phyloP scores from a whole-genome alignment of 2,888 invertebrate genomes.

The Gasteruption jaculator region DNA sequence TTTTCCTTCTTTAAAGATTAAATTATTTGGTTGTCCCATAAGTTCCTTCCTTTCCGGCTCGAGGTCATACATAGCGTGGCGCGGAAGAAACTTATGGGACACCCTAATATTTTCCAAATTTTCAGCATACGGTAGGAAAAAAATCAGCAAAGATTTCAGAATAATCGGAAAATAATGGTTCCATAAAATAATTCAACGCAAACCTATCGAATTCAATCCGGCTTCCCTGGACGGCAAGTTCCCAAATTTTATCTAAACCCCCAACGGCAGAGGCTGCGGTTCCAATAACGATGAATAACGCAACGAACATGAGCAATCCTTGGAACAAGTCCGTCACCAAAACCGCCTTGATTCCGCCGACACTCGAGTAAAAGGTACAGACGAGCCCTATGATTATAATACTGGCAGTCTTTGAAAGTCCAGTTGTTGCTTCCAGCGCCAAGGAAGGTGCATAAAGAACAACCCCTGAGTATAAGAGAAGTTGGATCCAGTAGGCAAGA shows the following conservation, averaged over 20 bases:
- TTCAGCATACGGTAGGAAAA: too few relatives aligned
- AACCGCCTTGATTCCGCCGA: constrained; percentile 91
- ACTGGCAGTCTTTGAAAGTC: constrained; percentile 68
- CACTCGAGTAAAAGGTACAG: constrained; percentile 81
- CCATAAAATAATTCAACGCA: constrained; percentile 26
- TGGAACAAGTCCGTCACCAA: constrained; percentile 83
- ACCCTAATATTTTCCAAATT: too few relatives aligned
- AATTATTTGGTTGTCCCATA: constrained; percentile 2
- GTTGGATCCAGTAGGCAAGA: constrained; percentile 80
- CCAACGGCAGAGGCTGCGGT: constrained; percentile 68
- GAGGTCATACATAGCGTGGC: too few relatives aligned
- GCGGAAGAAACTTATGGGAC: too few relatives aligned
- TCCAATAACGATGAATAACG: constrained; percentile 74
- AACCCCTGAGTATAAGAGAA: constrained; percentile 86
- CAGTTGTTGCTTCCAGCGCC: constrained; percentile 81
- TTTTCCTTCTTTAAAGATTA: constrained; percentile 1
- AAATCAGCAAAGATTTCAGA: neutral
- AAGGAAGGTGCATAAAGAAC: constrained; percentile 92
- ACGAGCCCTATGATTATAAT: constrained; percentile 71
- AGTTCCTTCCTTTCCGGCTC: too few relatives aligned
- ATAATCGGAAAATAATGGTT: neutral
- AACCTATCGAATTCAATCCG: constrained; percentile 70
- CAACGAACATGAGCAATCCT: constrained; percentile 79
- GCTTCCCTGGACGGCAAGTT: constrained; percentile 64
- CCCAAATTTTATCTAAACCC: constrained; percentile 68